A percentile compares a stretch with the other conserved stretches of the same genome.
Evolutionary conservation across 2,888 invertebrate species (phyloP).

Genomic region (Cheilosia urbana): DNA sequence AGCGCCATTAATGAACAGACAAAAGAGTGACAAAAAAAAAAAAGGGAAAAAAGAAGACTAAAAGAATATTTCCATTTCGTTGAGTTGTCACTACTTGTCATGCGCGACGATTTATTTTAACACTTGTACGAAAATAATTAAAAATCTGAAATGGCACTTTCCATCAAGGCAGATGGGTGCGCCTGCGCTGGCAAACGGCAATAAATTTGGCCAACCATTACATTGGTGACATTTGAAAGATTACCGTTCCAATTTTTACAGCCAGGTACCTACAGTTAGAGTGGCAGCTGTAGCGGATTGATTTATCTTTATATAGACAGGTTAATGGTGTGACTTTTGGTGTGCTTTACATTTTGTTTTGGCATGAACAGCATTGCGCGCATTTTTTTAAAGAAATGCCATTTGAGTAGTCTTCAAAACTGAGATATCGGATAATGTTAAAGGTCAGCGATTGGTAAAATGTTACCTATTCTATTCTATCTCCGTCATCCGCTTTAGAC

Average conservation of each 20-base stretch:
- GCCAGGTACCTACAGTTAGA: background rate
- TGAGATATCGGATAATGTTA: too few relatives aligned
- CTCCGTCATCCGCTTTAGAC: too few relatives aligned
- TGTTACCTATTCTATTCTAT: too few relatives aligned
- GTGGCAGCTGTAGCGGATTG: conserved; percentile 7
- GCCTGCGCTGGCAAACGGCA: background rate
- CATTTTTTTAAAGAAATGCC: background rate
- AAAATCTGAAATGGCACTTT: background rate
- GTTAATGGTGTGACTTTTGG: conserved; percentile 18
- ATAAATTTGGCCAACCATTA: conserved; percentile 11
- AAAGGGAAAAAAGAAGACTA: background rate
- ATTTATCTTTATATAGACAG: conserved; percentile 7
- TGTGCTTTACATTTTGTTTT: conserved; percentile 23
- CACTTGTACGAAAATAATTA: background rate
- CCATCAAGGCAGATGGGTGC: background rate
- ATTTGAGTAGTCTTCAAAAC: too few relatives aligned
- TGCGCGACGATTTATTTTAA: conserved; percentile 5
- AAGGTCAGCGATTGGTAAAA: too few relatives aligned
- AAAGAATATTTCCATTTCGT: conserved; percentile 32
- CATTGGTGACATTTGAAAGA: conserved; percentile 17
- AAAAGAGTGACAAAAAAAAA: conserved; percentile 2
- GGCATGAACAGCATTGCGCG: background rate
- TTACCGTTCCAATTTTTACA: conserved; percentile 1
- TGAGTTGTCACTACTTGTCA: background rate
- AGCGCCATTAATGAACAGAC: conserved; percentile 21